These are phyloP conservation scores for Heliconius melpomene DNA, from an alignment of 1,140 invertebrate genomes.

Conservation along the genomic window DNA sequence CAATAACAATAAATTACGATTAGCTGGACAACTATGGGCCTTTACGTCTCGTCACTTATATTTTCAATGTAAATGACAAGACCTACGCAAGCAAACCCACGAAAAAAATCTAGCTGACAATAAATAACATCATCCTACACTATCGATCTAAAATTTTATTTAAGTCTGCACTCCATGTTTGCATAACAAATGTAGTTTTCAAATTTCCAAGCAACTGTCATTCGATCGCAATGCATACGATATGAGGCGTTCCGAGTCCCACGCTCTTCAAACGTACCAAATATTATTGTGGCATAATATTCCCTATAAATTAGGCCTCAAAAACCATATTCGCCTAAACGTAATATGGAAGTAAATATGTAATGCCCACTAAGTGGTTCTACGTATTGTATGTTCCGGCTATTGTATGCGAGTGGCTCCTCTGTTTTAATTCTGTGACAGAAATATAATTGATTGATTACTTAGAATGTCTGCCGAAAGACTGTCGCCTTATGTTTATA, in stretches of 20 bases:
- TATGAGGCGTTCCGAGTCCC: conserved; percentile 31
- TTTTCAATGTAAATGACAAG: background rate
- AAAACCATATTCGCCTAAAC: conserved; percentile 12
- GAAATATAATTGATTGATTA: conserved; percentile 34
- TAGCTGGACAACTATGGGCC: background rate
- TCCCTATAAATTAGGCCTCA: background rate
- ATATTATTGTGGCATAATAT: conserved; percentile 18
- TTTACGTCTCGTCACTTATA: background rate
- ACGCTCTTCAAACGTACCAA: background rate
- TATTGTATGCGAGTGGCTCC: conserved; percentile 31
- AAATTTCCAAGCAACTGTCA: conserved; percentile 39
- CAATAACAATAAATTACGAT: background rate
- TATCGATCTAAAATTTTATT: conserved; percentile 12
- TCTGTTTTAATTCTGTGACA: conserved; percentile 27
- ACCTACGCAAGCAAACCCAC: conserved; percentile 5
- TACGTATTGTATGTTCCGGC: conserved; percentile 35
- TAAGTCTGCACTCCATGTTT: conserved; percentile 25
- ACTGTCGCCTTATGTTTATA: background rate
- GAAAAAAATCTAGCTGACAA: background rate
- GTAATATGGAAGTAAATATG: conserved; percentile 13
- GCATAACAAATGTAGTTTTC: conserved; percentile 30
- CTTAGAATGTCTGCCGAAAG: conserved; percentile 31
- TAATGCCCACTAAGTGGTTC: conserved; percentile 17
- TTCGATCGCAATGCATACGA: conserved; percentile 36
- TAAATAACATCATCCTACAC: conserved; percentile 8